Percentiles rank a stretch among this genome's conserved stretches.
Evolutionary conservation across 2,797 vertebrate species (phyloP).

Genomic region (Bovichtus variegatus): DNA sequence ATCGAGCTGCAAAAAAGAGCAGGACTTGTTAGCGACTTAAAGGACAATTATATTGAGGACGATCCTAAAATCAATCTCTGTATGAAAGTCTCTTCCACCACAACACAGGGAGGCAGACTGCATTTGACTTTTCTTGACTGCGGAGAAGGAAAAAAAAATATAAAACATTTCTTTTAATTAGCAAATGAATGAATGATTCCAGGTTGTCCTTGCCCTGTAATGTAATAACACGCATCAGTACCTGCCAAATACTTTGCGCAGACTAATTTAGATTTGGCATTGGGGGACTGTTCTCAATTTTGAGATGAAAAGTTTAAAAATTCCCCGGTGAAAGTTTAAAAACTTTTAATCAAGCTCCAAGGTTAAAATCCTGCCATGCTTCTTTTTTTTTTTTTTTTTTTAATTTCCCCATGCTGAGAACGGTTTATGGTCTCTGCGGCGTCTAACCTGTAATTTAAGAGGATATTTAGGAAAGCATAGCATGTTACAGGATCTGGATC

Average conservation of each 20-base stretch:
- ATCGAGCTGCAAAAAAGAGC: conserved; percentile 22
- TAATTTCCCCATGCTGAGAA: background rate
- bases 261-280: conserved; percentile 60
- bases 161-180: conserved; percentile 47
- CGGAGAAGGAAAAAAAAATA: conserved; percentile 1
- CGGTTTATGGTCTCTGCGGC: conserved; percentile 7
- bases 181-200: conserved; percentile 49
- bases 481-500: conserved; percentile 26
- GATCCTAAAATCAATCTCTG: conserved; percentile 10
- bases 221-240: conserved; percentile 71
- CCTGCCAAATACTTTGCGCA: conserved; percentile 58
- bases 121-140: conserved; percentile 19
- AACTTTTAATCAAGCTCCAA: conserved; percentile 54
- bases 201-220: conserved; percentile 59
- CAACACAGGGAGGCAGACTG: background rate
- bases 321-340: conserved; percentile 39
- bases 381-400: too few relatives aligned
- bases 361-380: conserved; percentile 37
- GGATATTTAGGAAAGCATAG: conserved; percentile 29
- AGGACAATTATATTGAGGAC: conserved; percentile 6
- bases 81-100: background rate
- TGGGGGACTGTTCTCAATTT: conserved; percentile 30
- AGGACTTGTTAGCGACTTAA: conserved; percentile 8
- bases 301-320: conserved; percentile 57
- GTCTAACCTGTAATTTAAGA: conserved; percentile 29